These are phyloP conservation scores for Euzetes globulus DNA, from an alignment of 2,888 invertebrate genomes.

Conservation along the genomic window DNA sequence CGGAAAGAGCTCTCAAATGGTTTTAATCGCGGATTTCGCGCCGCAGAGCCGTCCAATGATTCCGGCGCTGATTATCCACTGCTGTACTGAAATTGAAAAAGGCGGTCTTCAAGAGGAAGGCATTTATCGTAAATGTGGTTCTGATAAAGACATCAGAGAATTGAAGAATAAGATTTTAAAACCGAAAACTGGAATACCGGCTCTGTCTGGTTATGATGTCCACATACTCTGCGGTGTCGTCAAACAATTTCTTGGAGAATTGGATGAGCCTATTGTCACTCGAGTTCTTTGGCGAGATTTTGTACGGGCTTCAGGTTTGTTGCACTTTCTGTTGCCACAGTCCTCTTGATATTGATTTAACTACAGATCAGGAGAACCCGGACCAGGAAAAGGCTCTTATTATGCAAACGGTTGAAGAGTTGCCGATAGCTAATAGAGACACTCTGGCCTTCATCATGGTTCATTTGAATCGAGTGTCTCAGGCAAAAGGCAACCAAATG, in stretches of 20 bases:
- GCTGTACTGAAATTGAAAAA: constrained; percentile 83
- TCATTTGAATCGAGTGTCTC: constrained; percentile 77
- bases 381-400: constrained; percentile 34
- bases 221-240: constrained; percentile 86
- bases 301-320: constrained; percentile 55
- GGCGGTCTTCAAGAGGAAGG: constrained; percentile 70
- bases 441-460: constrained; percentile 84
- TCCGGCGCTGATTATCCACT: constrained; percentile 85
- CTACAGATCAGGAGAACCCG: constrained; percentile 49
- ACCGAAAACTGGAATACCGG: constrained; percentile 69
- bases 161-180: constrained; percentile 71
- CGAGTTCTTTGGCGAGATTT: constrained; percentile 72
- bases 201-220: constrained; percentile 61
- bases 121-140: constrained; percentile 52
- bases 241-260: constrained; percentile 81
- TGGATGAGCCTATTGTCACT: constrained; percentile 84
- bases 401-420: constrained; percentile 63
- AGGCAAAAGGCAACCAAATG: constrained; percentile 81
- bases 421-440: constrained; percentile 89
- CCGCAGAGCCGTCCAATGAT: constrained; percentile 77
- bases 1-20: constrained; percentile 21
- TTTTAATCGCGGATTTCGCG: constrained; percentile 47
- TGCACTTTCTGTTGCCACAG: no score
- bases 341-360: neutral
- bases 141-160: constrained; percentile 75